Base-by-base conservation (phyloP, 2,113 vertebrate genomes). In the Megalops atlanticus region DNA sequence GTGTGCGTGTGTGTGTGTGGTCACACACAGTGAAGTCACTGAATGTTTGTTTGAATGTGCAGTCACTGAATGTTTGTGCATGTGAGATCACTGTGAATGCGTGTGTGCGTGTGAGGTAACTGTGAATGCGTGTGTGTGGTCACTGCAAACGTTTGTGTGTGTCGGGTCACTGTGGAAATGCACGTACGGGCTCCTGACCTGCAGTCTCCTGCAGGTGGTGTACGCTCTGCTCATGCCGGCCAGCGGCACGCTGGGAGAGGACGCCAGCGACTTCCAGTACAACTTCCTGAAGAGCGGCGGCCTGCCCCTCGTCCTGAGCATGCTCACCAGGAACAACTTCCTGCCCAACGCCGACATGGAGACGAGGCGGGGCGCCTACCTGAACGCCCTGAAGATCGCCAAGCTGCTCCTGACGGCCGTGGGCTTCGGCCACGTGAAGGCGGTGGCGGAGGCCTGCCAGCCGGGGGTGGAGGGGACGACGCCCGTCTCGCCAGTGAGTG, bases 151-250 rank as follows among this genome's bases (percentile, higher is more conserved):
- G n/a, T n/a, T 45, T 72, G 2, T 75, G 0, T 39, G 70, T 15
- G n/a, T n/a, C n/a, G n/a, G n/a, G n/a, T n/a, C n/a, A n/a, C n/a
- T n/a, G n/a, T n/a, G n/a, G n/a, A n/a, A n/a, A n/a, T n/a, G n/a
- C n/a, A n/a, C n/a, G n/a, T n/a, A n/a, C n/a, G n/a, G n/a, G n/a
- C n/a, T n/a, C n/a, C n/a, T n/a, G n/a, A n/a, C n/a, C n/a, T n/a
- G n/a, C n/a, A n/a, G n/a, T n/a, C n/a, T 64, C 64, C 45, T 54
- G 7, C 86, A 99, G 98, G 98, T 99, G 88, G 97, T 99, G 82
- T 99, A 99, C 93, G 97, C 98, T 86, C 94, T 99, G 94, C 95
- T 99, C 90, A 99, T 99, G 98, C 98, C 98, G 89, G 98, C 98
- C 90, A 98, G 96, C 88, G 96, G 96, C 89, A 97, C 98, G 74